phyloP scores from a whole-genome alignment of 1,140 invertebrate genomes.

The Physella acuta region DNA sequence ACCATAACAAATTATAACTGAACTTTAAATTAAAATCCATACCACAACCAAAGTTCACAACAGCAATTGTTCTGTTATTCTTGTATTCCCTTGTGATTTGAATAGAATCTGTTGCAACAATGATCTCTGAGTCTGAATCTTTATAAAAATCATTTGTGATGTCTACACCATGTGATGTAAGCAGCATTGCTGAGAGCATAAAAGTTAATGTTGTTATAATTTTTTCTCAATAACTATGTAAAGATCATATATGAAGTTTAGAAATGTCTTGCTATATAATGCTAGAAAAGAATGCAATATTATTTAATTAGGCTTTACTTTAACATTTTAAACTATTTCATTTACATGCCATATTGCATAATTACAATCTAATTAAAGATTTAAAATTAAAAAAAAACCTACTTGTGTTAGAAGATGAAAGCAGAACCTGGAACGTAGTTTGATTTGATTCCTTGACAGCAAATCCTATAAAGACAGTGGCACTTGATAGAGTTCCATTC shows the following conservation, averaged over 20 bases:
- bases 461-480: conserved; percentile 37
- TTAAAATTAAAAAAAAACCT: too few relatives aligned
- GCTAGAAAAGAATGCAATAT: too few relatives aligned
- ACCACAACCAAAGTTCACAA: not conserved
- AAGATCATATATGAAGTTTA: too few relatives aligned
- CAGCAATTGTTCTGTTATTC: not conserved
- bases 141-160: conserved; percentile 4
- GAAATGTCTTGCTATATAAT: too few relatives aligned
- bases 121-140: not conserved
- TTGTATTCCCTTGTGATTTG: not conserved
- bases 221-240: too few relatives aligned
- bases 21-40: not conserved
- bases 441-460: conserved; percentile 25
- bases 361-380: too few relatives aligned
- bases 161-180: not conserved
- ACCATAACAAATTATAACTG: too few relatives aligned
- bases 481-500: conserved; percentile 23
- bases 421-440: not conserved
- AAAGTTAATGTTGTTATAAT: too few relatives aligned
- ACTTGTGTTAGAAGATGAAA: not conserved
- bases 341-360: too few relatives aligned
- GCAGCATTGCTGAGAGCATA: conserved; percentile 4
- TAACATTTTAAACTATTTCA: too few relatives aligned
- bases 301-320: too few relatives aligned
- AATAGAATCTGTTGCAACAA: not conserved